phyloP scores from a whole-genome alignment of 2,888 invertebrate species.

The Nysson spinosus region DNA sequence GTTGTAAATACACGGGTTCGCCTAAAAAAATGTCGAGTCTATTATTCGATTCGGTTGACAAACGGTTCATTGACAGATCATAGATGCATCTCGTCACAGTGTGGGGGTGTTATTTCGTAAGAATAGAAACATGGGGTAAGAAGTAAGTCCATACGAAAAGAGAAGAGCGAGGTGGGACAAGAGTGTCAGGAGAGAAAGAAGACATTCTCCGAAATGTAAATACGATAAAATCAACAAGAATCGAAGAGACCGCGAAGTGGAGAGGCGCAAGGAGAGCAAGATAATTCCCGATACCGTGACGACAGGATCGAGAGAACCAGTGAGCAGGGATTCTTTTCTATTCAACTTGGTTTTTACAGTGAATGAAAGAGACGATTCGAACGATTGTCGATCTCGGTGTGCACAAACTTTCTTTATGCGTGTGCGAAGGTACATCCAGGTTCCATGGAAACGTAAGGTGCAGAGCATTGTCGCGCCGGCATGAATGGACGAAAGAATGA shows the following conservation, averaged over 20 bases:
- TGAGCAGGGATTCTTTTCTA: conserved; percentile 34
- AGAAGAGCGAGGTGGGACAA: conserved; percentile 17
- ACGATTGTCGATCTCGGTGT: conserved; percentile 25
- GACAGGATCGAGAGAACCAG: conserved; percentile 47
- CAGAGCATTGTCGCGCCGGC: conserved; percentile 68
- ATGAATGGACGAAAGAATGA: conserved; percentile 71
- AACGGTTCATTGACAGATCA: conserved; percentile 29
- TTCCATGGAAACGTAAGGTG: conserved; percentile 71
- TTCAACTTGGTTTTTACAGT: conserved; percentile 34
- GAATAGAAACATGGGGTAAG: conserved; percentile 33
- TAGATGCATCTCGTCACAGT: conserved; percentile 16
- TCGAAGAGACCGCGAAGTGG: conserved; percentile 19
- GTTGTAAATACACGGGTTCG: conserved; percentile 19
- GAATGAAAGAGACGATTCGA: conserved; percentile 53
- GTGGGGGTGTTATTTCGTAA: conserved; percentile 37
- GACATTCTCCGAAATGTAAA: conserved; percentile 64
- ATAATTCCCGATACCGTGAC: conserved; percentile 66
- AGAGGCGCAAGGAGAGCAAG: conserved; percentile 47
- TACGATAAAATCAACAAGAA: conserved; percentile 73
- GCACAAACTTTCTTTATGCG: conserved; percentile 1
- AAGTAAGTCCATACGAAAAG: conserved; percentile 43
- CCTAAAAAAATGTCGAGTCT: conserved; percentile 25
- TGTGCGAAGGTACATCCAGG: conserved; percentile 28
- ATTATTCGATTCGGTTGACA: conserved; percentile 47
- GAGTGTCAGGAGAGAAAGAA: conserved; percentile 24